These are phyloP conservation scores for Trachops cirrhosus DNA, from an alignment of 2,797 vertebrate species.

Conservation along the genomic window DNA sequence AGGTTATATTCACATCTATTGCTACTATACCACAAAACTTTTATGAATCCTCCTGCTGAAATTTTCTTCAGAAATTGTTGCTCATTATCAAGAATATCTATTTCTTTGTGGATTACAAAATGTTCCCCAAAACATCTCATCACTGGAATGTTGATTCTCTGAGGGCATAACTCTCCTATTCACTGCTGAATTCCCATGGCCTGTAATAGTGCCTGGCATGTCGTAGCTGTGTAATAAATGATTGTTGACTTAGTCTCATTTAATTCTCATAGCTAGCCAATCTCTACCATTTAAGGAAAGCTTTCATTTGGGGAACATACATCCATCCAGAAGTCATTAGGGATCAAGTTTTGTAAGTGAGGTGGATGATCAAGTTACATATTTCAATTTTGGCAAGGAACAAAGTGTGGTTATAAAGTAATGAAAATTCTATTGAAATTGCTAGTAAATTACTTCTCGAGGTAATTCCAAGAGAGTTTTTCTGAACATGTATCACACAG, in stretches of 20 bases:
- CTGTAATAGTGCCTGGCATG: background rate
- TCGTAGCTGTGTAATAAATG: background rate
- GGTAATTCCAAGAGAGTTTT: background rate
- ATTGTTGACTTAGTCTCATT: constrained; percentile 16
- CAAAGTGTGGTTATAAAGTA: background rate
- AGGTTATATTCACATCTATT: background rate
- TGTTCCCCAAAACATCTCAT: background rate
- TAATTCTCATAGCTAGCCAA: background rate
- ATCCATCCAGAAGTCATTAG: background rate
- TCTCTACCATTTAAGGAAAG: constrained; percentile 9
- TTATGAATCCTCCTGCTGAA: background rate
- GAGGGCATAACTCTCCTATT: background rate
- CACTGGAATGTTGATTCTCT: background rate
- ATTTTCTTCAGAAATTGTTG: background rate
- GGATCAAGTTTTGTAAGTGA: constrained; percentile 8
- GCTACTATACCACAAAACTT: background rate
- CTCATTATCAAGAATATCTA: background rate
- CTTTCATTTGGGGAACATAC: constrained; percentile 14
- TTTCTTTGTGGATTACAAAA: background rate
- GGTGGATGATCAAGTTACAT: background rate
- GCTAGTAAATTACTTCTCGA: background rate
- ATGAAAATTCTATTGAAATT: background rate
- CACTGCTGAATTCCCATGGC: background rate
- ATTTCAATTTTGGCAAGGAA: constrained; percentile 27
- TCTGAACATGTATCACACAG: background rate